These are phyloP conservation scores for Cybosia mesomella DNA, from an alignment of 2,888 invertebrate genomes.

Conservation along the genomic window DNA sequence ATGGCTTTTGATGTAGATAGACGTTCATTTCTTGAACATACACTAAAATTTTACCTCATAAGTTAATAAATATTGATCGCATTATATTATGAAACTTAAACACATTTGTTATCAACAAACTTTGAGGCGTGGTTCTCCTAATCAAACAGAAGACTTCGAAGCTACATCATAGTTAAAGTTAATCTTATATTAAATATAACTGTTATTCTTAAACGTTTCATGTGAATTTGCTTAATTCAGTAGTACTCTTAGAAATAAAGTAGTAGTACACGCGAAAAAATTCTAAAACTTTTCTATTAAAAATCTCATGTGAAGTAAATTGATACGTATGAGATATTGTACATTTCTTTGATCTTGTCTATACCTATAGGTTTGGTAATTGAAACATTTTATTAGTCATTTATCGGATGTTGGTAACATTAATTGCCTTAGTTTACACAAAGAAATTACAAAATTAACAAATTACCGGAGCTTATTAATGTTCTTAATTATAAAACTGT, in stretches of 20 bases:
- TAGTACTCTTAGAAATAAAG: slow-evolving; percentile 21
- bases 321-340: slow-evolving; percentile 17
- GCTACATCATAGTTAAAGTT: slow-evolving; percentile 7
- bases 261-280: slow-evolving; percentile 6
- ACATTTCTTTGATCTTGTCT: slow-evolving; percentile 31
- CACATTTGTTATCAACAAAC: slow-evolving; percentile 25
- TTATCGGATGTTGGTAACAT: not conserved
- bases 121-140: slow-evolving; percentile 27
- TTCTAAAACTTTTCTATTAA: slow-evolving; percentile 18
- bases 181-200: slow-evolving; percentile 9
- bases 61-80: slow-evolving; percentile 36
- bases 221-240: slow-evolving; percentile 29
- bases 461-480: not conserved
- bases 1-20: slow-evolving; percentile 56
- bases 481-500: not conserved
- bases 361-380: not conserved
- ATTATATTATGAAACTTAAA: slow-evolving; percentile 22
- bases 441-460: not conserved
- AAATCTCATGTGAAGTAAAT: slow-evolving; percentile 27
- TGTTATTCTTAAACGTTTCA: slow-evolving; percentile 17
- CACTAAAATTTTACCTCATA: slow-evolving; percentile 18
- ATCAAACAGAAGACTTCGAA: slow-evolving; percentile 26
- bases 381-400: not conserved
- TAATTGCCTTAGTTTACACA: no score
- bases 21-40: slow-evolving; percentile 39